phyloP scores from a whole-genome alignment of 2,113 vertebrate species.

The Microtus richardsoni region DNA sequence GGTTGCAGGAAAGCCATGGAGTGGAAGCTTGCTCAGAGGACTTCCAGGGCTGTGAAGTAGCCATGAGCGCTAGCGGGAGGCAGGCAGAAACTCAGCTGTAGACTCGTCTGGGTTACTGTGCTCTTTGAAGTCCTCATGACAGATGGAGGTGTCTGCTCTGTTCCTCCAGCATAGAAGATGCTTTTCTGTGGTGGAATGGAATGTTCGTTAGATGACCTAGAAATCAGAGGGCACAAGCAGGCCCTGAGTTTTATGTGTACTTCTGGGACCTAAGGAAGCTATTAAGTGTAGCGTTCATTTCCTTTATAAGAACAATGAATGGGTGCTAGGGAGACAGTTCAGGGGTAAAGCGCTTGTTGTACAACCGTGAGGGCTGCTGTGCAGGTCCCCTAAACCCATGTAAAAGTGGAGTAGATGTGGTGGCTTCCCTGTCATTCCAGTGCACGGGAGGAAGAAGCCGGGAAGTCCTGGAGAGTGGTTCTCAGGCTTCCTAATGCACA shows the following conservation, averaged over 20 bases:
- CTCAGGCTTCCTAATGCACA: not conserved
- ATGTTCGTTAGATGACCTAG: not conserved
- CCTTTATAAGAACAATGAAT: not conserved
- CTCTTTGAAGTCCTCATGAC: not conserved
- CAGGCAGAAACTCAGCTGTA: not conserved
- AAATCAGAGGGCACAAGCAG: not conserved
- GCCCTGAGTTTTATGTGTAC: not conserved
- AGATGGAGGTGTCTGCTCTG: not conserved
- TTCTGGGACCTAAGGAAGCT: not conserved
- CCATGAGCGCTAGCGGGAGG: not conserved
- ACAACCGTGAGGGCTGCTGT: not conserved
- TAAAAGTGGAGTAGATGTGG: not conserved
- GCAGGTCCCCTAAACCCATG: not conserved
- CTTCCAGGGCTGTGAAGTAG: accelerated
- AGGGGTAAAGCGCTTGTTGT: not conserved
- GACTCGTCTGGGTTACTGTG: not conserved
- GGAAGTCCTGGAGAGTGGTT: not conserved
- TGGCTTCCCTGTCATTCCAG: not conserved
- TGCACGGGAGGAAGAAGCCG: not conserved
- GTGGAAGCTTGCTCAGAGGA: not conserved
- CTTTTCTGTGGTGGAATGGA: not conserved
- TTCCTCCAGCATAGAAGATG: not conserved
- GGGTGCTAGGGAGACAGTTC: not conserved
- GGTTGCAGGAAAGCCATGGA: not conserved
- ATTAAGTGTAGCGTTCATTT: not conserved